Percentiles rank a stretch among this genome's conserved stretches.
Conservation (phyloP, 1,140 invertebrate genomes). For the Bombus soroeensis region DNA sequence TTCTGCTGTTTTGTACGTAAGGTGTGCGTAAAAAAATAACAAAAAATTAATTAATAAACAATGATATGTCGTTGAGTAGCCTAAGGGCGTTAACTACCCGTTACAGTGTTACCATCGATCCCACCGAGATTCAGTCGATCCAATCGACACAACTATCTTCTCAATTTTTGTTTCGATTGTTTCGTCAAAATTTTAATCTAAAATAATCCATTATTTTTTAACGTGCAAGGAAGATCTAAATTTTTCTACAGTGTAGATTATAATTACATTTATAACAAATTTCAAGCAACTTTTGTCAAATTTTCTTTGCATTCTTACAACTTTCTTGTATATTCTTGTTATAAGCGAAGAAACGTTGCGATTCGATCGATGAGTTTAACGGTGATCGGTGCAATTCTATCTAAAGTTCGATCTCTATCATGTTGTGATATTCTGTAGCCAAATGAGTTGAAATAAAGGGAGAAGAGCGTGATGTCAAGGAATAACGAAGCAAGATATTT, state of each 20-base stretch:
- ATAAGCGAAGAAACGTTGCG: not conserved
- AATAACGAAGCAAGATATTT: not conserved
- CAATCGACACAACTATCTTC: not conserved
- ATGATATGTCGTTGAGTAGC: conserved; percentile 61
- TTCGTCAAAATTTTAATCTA: not conserved
- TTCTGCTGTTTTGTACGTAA: conserved; percentile 71
- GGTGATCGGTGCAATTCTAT: conserved; percentile 71
- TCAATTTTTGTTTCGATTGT: too few relatives aligned
- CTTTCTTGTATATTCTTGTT: not conserved
- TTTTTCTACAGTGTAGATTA: too few relatives aligned
- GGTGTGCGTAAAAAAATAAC: conserved; percentile 34
- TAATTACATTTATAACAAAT: too few relatives aligned
- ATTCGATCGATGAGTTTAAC: conserved; percentile 26
- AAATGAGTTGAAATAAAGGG: conserved; percentile 69
- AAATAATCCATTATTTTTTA: too few relatives aligned
- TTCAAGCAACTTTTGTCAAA: not conserved
- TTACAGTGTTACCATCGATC: conserved; percentile 48
- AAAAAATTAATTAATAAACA: conserved; percentile 39
- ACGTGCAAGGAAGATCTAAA: too few relatives aligned
- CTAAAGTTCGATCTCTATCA: conserved; percentile 79
- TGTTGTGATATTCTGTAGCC: conserved; percentile 78
- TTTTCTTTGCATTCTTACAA: not conserved
- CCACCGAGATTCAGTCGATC: conserved; percentile 8
- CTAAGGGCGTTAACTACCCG: conserved; percentile 57
- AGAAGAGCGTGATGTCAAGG: conserved; percentile 29